Evolutionary conservation across 2,888 invertebrate species (phyloP).

Genomic region (Dione juno): DNA sequence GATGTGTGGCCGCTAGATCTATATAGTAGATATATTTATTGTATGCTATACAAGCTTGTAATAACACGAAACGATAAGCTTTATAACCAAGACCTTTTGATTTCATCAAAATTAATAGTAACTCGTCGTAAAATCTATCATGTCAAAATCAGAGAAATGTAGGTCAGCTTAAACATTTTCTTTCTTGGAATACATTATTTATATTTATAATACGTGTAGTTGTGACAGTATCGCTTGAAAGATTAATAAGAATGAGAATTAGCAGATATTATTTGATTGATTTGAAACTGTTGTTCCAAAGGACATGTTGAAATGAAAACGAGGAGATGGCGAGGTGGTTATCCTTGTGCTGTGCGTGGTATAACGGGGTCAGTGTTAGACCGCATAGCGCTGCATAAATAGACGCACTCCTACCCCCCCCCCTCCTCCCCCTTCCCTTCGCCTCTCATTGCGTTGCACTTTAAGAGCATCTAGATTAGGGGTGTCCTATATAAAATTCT

Average conservation of each 20-base stretch:
- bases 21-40: neutral
- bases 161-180: constrained; percentile 10
- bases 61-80: neutral
- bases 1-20: neutral
- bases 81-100: neutral
- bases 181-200: constrained; percentile 10
- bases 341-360: constrained; percentile 71
- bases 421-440: constrained; percentile 49
- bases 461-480: constrained; percentile 47
- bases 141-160: neutral
- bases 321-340: constrained; percentile 51
- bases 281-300: constrained; percentile 34
- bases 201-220: constrained; percentile 9
- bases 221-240: neutral
- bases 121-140: neutral
- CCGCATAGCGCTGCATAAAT: constrained; percentile 80
- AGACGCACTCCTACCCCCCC: constrained; percentile 59
- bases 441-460: constrained; percentile 50
- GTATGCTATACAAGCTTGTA: neutral
- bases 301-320: constrained; percentile 38
- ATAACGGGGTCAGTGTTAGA: constrained; percentile 83
- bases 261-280: constrained; percentile 4
- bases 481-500: constrained; percentile 36
- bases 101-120: neutral
- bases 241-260: neutral